phyloP scores from a whole-genome alignment of 1,140 invertebrate genomes.

The Pseudomyrmex pallidus region DNA sequence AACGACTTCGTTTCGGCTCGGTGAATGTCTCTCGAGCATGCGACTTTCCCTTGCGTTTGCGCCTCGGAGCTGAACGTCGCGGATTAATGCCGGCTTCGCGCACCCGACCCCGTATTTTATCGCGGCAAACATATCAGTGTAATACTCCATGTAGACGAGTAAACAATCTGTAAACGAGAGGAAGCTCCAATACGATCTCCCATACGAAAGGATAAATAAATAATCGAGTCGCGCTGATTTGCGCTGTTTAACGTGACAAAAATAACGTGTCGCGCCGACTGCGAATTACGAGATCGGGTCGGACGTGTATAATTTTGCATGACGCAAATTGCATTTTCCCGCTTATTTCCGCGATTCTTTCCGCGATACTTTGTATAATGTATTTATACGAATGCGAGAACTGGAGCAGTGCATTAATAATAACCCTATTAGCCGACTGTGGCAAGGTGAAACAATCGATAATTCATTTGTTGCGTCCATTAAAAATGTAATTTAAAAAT shows the following conservation, averaged over 20 bases:
- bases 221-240: slow-evolving; percentile 34
- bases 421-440: slow-evolving; percentile 65
- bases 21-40: slow-evolving; percentile 61
- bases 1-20: slow-evolving; percentile 71
- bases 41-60: slow-evolving; percentile 58
- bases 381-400: slow-evolving; percentile 62
- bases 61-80: slow-evolving; percentile 16
- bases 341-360: slow-evolving; percentile 61
- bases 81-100: slow-evolving; percentile 36
- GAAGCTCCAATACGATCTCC: slow-evolving; percentile 21
- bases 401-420: slow-evolving; percentile 69
- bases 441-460: slow-evolving; percentile 76
- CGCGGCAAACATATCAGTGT: slow-evolving; percentile 23
- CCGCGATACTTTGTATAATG: slow-evolving; percentile 50
- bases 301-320: slow-evolving; percentile 51
- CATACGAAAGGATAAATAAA: slow-evolving; percentile 44
- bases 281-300: slow-evolving; percentile 37
- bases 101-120: slow-evolving; percentile 25
- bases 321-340: slow-evolving; percentile 65
- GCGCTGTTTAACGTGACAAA: slow-evolving; percentile 51
- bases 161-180: slow-evolving; percentile 51
- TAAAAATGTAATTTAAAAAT: slow-evolving; percentile 84
- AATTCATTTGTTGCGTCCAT: slow-evolving; percentile 81
- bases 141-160: slow-evolving; percentile 37
- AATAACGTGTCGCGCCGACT: slow-evolving; percentile 44